These are phyloP conservation scores for Epizoanthus stellaris DNA, from an alignment of 92 coral and sea anemone species.

Conservation along the genomic window DNA sequence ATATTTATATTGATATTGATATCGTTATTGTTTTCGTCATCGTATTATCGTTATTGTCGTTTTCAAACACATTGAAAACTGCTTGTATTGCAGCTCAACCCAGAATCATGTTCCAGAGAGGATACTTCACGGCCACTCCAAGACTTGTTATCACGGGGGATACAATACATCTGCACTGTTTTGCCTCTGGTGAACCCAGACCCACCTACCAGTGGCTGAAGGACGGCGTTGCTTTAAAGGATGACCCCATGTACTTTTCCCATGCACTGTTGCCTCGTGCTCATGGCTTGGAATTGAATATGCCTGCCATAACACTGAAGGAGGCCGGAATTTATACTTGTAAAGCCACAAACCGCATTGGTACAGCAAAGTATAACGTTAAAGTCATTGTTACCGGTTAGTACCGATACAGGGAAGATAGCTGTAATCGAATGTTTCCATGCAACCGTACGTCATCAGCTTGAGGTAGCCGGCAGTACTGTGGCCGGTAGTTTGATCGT, in stretches of 20 bases:
- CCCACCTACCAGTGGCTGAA: conserved; percentile 30
- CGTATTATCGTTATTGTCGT: too few species aligned
- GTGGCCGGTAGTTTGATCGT: too few species aligned
- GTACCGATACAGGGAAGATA: background rate
- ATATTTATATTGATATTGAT: too few species aligned
- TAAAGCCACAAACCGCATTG: conserved; percentile 27
- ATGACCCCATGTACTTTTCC: background rate
- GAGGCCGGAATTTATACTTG: conserved; percentile 27
- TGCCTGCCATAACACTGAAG: background rate
- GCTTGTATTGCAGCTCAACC: conserved; percentile 1
- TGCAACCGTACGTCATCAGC: too few species aligned
- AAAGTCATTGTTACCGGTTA: conserved; percentile 18
- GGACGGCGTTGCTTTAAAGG: conserved; percentile 7
- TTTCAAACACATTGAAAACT: too few species aligned
- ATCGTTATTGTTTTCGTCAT: too few species aligned
- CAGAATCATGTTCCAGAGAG: conserved; percentile 24
- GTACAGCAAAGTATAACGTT: conserved; percentile 15
- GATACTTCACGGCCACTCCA: conserved; percentile 13
- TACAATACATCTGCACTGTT: conserved; percentile 9
- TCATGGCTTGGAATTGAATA: conserved; percentile 24
- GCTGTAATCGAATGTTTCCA: background rate
- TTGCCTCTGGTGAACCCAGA: conserved; percentile 30
- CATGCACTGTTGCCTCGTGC: conserved; percentile 13
- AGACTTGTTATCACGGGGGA: conserved; percentile 10
- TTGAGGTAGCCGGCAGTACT: too few species aligned